phyloP scores from a whole-genome alignment of 2,888 invertebrate genomes.

The Fabriciana adippe region DNA sequence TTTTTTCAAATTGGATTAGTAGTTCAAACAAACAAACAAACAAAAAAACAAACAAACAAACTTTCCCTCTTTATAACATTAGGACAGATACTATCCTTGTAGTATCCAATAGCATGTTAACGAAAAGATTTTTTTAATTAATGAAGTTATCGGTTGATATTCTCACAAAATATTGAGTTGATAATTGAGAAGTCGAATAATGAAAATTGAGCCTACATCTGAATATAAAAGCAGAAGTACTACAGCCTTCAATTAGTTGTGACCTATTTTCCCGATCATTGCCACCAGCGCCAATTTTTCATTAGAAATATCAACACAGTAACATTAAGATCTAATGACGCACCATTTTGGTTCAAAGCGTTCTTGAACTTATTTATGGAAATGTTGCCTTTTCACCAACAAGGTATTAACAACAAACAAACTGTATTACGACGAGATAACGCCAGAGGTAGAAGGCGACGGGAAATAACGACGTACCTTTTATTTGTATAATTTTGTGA shows the following conservation, averaged over 20 bases:
- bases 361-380: slow-evolving; percentile 43
- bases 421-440: neutral
- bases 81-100: no score
- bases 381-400: slow-evolving; percentile 30
- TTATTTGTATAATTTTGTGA: neutral
- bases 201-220: neutral
- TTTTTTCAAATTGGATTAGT: no score
- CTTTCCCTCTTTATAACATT: no score
- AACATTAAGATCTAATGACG: slow-evolving; percentile 33
- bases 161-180: no score
- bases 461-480: neutral
- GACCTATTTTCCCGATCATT: slow-evolving; percentile 8
- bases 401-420: neutral
- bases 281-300: slow-evolving; percentile 18
- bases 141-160: no score
- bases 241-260: neutral
- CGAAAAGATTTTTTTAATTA: no score
- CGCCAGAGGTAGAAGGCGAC: neutral
- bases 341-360: slow-evolving; percentile 35
- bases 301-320: slow-evolving; percentile 16
- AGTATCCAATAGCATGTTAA: no score
- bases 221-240: neutral
- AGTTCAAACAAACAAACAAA: no score
- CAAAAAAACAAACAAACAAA: no score
- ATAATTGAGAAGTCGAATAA: no score